Evolutionary conservation across 35 echinoderm and acorn worm species (phyloP), one percentile per base, ranked within the genome.

Genomic region (Ophioderma brevispina): DNA sequence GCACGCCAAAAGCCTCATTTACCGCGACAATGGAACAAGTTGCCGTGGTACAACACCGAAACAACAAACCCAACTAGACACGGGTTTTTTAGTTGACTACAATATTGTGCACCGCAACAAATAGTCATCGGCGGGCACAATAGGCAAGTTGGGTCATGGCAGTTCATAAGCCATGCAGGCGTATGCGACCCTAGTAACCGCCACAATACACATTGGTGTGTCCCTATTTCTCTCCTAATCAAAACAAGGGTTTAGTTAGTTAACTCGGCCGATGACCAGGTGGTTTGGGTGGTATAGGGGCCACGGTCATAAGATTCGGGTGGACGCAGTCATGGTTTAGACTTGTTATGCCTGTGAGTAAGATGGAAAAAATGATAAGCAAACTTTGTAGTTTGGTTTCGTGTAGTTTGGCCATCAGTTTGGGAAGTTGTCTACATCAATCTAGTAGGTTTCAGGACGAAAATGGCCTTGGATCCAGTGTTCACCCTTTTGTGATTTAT

Each of bases 131-230:
- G 4, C 59, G 15, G 59, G 1, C 10, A 70, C 59, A 70, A 70
- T 70, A 70, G 59, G 15, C 28, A 30, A 1, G 28, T 8, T 30
- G 59, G 59, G 15, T 70, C 59, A 70, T 70, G 59, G 59, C 28
- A 70, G 59, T 70, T 70, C 59, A 70, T 70, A n/a, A 70, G 59
- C 17, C 59, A 70, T 25, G 10, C n/a, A 1, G n/a, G 10, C 28
- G 59, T 70, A 70, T 70, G 59, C 59, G 59, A n/a, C 59, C 59
- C 59, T 70, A 70, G 59, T 70, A 70, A 70, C 59, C 23, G 17
- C 28, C 5, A 70, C 59, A 70, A 70, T 70, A 25, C 23, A 25
- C 23, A 25, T 70, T 70, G 59, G 59, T 25, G 17, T 70, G 59
- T 18, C 59, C 59, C 59, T 70, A 25, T 70, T 70, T 70, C n/a